phyloP scores from a whole-genome alignment of 2,888 invertebrate species.

The Oscheius onirici region DNA sequence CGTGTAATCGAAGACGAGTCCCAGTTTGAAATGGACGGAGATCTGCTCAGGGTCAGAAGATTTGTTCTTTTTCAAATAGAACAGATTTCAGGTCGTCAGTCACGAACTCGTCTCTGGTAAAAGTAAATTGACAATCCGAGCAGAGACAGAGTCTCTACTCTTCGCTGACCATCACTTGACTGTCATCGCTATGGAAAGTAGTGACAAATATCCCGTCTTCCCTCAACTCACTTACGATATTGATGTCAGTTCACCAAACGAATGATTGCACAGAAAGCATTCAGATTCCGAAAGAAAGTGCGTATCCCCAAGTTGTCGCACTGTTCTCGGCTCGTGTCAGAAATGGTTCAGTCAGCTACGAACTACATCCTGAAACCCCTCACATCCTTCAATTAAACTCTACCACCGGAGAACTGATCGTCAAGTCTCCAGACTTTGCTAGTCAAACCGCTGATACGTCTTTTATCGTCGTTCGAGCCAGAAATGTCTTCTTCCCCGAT shows the following conservation, averaged over 20 bases:
- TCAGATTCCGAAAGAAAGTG: slow-evolving; percentile 36
- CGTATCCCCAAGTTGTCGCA: slow-evolving; percentile 47
- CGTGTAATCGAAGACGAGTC: slow-evolving; percentile 44
- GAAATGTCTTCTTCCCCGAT: slow-evolving; percentile 51
- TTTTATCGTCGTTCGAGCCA: slow-evolving; percentile 67
- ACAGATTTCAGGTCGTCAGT: slow-evolving; percentile 40
- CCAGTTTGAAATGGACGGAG: slow-evolving; percentile 54
- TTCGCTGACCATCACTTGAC: slow-evolving; percentile 48
- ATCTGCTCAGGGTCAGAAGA: slow-evolving; percentile 43
- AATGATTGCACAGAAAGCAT: not conserved
- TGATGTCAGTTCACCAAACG: slow-evolving; percentile 39
- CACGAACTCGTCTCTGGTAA: slow-evolving; percentile 42
- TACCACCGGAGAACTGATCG: slow-evolving; percentile 44
- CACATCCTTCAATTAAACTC: not conserved
- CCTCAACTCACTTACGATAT: slow-evolving; percentile 66
- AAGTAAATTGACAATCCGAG: slow-evolving; percentile 45
- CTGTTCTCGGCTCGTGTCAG: slow-evolving; percentile 48
- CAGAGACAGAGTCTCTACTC: slow-evolving; percentile 39
- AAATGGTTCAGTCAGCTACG: slow-evolving; percentile 54
- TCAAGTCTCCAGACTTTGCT: slow-evolving; percentile 40
- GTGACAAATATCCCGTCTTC: slow-evolving; percentile 70
- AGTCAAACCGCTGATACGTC: slow-evolving; percentile 35
- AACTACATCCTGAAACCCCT: slow-evolving; percentile 48
- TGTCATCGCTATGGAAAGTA: slow-evolving; percentile 66
- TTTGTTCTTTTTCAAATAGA: not conserved